Evolutionary conservation across 2,888 invertebrate genomes (phyloP), one percentile per base, ranked within the genome.

Genomic region (Encarsia formosa): DNA sequence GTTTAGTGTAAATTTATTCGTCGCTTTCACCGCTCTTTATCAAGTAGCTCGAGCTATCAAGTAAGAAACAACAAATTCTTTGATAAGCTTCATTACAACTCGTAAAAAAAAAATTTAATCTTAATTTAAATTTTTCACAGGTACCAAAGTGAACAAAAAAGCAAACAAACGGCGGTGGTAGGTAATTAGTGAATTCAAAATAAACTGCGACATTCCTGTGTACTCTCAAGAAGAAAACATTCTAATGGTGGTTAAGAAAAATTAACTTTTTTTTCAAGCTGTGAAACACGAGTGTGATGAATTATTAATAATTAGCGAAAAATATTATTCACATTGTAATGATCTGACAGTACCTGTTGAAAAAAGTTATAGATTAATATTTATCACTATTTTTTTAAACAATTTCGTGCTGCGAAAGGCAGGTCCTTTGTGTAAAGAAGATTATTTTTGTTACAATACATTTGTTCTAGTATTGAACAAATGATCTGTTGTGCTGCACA

Each of bases 1-100:
- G 6, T 94, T 97, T 70, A 87, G 91, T 62, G 99, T 99, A 6
- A 99, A 99, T 76, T 79, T 96, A 5, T 98, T 99, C 76, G 94
- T 99, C n/a, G 95, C 87, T 3, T 64, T 82, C 3, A 96, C 94
- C 4, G 94, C 90, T 61, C 57, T 88, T 0, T 88, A 88, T 65
- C 97, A 98, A 75, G 76, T 96, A 16, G 73, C 77, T 32, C 82
- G 96, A 67, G 92, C 85, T n/a, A 56, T 79, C 20, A 78, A 65
- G 77, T 79, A 5, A 29, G 8, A 41, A 24, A n/a, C 19, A 20
- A 19, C 15, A 41, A 3, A 32, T 35, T 31, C 44, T 39, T 11
- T 35, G 5, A 13, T 9, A 13, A 8, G 4, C 4, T n/a, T 6
- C n/a, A n/a, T n/a, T n/a, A n/a, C 20, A 78, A 65, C 77, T 79